phyloP scores from a whole-genome alignment of 2,888 invertebrate species.

The Phrixothrix hirtus region DNA sequence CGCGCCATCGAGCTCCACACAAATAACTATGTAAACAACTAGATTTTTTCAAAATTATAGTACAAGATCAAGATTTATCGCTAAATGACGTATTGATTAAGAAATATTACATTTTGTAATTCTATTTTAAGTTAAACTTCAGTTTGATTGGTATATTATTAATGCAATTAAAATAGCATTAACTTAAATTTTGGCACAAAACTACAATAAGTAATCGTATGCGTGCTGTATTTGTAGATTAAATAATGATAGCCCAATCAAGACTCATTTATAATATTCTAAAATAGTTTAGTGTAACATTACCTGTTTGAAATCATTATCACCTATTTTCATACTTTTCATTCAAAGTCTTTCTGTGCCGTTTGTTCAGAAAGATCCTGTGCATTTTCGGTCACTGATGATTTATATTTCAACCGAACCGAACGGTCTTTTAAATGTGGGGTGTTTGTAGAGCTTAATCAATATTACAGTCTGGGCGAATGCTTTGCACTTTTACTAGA shows the following conservation, averaged over 20 bases:
- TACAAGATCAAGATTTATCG: no score
- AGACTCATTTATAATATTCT: slow-evolving; percentile 9
- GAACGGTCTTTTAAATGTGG: slow-evolving; percentile 34
- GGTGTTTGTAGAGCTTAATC: slow-evolving; percentile 46
- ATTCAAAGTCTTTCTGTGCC: slow-evolving; percentile 47
- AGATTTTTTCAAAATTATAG: no score
- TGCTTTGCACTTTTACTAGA: slow-evolving; percentile 31
- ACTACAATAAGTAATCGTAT: slow-evolving; percentile 11
- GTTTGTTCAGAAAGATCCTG: slow-evolving; percentile 44
- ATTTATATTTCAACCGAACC: slow-evolving; percentile 40
- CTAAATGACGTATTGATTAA: no score
- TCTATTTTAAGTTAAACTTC: no score
- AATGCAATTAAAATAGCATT: slow-evolving; percentile 11
- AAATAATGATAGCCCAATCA: slow-evolving; percentile 12
- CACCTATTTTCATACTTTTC: slow-evolving; percentile 52
- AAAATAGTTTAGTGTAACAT: slow-evolving; percentile 13
- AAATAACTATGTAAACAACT: no score
- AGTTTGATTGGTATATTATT: slow-evolving; percentile 4
- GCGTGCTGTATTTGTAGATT: slow-evolving; percentile 15
- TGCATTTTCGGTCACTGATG: slow-evolving; percentile 47
- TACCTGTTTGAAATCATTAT: slow-evolving; percentile 51
- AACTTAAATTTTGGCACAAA: slow-evolving; percentile 13
- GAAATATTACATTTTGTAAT: no score
- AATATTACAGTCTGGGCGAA: slow-evolving; percentile 48
- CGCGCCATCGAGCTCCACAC: no score